These are phyloP conservation scores for Monopis laevigella DNA, from an alignment of 2,888 invertebrate genomes.

Conservation along the genomic window DNA sequence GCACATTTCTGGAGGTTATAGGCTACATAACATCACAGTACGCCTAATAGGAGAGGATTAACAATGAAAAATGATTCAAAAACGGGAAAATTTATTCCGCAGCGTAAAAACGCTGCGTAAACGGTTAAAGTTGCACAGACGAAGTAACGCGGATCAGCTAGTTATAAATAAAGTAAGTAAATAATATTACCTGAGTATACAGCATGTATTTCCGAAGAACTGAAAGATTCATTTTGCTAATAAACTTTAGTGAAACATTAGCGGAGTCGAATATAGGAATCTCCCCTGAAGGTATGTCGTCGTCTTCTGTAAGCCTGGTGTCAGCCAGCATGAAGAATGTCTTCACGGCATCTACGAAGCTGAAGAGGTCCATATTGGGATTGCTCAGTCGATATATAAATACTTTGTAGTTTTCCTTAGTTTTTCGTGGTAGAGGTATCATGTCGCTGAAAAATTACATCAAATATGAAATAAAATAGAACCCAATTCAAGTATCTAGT, in stretches of 20 bases:
- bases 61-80: no score
- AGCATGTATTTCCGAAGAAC: conserved; percentile 75
- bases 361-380: conserved; percentile 70
- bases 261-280: conserved; percentile 77
- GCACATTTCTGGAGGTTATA: no score
- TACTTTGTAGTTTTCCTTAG: conserved; percentile 73
- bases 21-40: no score
- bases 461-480: no score
- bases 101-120: no score
- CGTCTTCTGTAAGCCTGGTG: conserved; percentile 70
- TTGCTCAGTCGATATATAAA: conserved; percentile 73
- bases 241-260: conserved; percentile 70
- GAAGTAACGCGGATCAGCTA: no score
- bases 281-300: conserved; percentile 71
- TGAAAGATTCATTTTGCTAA: conserved; percentile 70
- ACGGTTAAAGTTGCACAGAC: no score
- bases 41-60: no score
- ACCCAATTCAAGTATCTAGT: no score
- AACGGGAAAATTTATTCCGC: no score
- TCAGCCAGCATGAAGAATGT: conserved; percentile 79
- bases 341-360: conserved; percentile 73
- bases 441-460: conserved; percentile 74
- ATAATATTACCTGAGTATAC: conserved; percentile 74
- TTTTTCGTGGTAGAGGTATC: conserved; percentile 72
- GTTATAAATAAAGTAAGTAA: no score